Conservation (phyloP, 2,113 vertebrate species). For the Alexandromys fortis region DNA sequence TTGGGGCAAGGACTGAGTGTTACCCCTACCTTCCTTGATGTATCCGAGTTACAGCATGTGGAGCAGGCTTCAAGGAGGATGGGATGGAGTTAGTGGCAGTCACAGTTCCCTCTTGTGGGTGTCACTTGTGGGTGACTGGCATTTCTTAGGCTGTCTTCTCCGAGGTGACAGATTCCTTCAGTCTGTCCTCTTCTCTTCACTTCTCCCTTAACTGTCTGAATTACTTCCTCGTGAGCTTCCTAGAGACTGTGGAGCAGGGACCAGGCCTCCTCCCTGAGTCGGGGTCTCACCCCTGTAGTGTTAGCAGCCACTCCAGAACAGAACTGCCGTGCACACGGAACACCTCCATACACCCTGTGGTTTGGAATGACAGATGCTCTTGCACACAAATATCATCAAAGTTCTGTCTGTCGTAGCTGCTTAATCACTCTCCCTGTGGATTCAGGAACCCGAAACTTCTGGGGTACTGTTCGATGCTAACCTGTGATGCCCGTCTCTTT, state of each 20-base stretch:
- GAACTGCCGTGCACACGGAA: rapidly evolving
- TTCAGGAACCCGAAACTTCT: background rate
- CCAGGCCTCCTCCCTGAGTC: background rate
- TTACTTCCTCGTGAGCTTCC: background rate
- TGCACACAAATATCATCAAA: background rate
- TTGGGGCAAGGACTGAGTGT: background rate
- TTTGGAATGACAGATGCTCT: background rate
- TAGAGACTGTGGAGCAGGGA: background rate
- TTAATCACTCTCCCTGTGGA: background rate
- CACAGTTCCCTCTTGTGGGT: background rate
- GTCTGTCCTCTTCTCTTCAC: background rate
- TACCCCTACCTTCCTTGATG: rapidly evolving
- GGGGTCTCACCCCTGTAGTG: background rate
- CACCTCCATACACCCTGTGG: background rate
- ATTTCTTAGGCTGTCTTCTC: background rate
- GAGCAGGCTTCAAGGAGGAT: background rate
- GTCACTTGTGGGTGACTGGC: background rate
- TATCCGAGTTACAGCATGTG: rapidly evolving
- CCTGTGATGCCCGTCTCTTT: background rate
- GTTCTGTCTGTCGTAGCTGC: background rate
- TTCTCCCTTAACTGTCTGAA: background rate
- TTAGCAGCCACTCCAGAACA: background rate
- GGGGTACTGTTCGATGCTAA: background rate
- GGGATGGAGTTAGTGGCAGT: too few relatives aligned
- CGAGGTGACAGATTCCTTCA: background rate